Percentiles rank a stretch among this genome's conserved stretches.
These are phyloP conservation scores for Mythimna lalbum DNA, from an alignment of 2,888 invertebrate genomes.

Conservation along the genomic window DNA sequence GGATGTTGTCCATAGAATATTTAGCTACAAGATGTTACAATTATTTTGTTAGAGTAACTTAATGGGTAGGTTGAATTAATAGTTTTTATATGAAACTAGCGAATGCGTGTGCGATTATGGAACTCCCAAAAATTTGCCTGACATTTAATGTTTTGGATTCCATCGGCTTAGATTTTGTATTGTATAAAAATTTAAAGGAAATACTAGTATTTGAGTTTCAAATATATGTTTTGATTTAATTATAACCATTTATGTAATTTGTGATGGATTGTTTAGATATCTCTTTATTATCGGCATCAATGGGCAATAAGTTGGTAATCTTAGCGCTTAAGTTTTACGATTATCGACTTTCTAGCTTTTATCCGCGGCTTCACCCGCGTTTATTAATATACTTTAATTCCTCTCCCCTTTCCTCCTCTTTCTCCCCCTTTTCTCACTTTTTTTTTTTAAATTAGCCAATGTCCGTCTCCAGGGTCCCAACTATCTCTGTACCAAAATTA, in stretches of 20 bases:
- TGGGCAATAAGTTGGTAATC: too few species aligned
- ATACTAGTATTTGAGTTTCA: not conserved
- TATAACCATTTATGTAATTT: not conserved
- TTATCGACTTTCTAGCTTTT: too few species aligned
- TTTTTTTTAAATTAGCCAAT: too few species aligned
- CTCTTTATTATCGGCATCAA: not conserved
- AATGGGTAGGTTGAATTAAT: conserved; percentile 23
- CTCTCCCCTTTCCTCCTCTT: too few species aligned
- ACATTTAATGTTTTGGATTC: conserved; percentile 15
- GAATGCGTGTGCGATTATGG: conserved; percentile 56
- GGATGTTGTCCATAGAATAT: conserved; percentile 11
- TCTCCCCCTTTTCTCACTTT: too few species aligned
- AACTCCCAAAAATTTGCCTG: conserved; percentile 46
- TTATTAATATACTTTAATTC: too few species aligned
- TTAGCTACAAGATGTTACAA: conserved; percentile 20
- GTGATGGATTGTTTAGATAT: not conserved
- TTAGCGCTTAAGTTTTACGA: too few species aligned
- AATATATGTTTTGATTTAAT: conserved; percentile 6
- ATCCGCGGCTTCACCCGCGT: too few species aligned
- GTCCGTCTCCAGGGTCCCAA: too few species aligned
- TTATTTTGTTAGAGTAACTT: conserved; percentile 38
- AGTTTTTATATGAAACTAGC: conserved; percentile 53
- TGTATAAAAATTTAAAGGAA: conserved; percentile 2
- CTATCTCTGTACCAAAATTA: too few species aligned
- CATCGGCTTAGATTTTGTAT: conserved; percentile 7